Base-by-base conservation (phyloP, 2,113 vertebrate genomes). In the Phaethon lepturus region DNA sequence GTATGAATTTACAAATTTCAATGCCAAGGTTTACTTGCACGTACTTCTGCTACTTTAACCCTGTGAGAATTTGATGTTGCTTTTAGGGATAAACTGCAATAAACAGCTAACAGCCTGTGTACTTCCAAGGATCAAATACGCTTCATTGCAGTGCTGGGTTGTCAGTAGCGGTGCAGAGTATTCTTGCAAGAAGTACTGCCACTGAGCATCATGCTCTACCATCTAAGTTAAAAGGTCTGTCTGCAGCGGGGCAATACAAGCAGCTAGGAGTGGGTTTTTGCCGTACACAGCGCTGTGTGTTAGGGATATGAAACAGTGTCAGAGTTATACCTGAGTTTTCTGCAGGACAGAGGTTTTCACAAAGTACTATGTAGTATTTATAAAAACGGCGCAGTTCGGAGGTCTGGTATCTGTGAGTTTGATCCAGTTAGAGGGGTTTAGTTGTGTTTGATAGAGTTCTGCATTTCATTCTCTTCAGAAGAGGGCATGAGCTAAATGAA, bases 271-370 rank as follows among this genome's bases (percentile, higher is more conserved):
- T 35, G 15, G 4, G 20, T 10, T 59, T 75, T 64, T 76, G 50
- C 38, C 11, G 8, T 31, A 23, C 4, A 2, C n/a, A 38, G 18
- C 2, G 0, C 50, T 45, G 17, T 18, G 17, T 42, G 19, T 40
- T 58, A 69, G 15, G 31, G 19, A 33, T 26, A 17, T 7, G 44
- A 26, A n/a, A 42, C 28, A 25, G 5, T 29, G 19, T 38, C 38
- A 42, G 42, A 77, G 14, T 50, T 90, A 3, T 58, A 31, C 44
- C 31, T 42, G n/a, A 67, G 24, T 22, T 92, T 90, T 90, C 29
- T 9, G 4, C 13, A 35, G n/a, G 28, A 33, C 29, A 55, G 18
- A 33, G 33, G 20, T 77, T 49, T 96, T 73, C 29, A 22, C 38
- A 47, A 71, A 31, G 8, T 72, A 5, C 49, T n/a, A 26, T 9